Evolutionary conservation across 2,888 invertebrate genomes (phyloP).

Genomic region (Atherix ibis): DNA sequence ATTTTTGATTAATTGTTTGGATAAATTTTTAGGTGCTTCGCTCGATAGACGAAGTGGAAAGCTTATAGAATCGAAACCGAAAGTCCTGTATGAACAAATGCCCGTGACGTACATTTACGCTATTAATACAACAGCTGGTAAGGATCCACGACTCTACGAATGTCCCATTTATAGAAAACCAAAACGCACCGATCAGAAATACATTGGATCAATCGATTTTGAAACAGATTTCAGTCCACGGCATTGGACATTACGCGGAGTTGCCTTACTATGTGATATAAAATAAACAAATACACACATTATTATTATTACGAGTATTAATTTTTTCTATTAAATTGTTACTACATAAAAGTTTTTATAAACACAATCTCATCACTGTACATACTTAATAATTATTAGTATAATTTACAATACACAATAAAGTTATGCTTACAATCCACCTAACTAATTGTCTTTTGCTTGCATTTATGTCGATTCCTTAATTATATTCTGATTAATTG

Average conservation of each 20-base stretch:
- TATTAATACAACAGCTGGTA: slow-evolving; percentile 83
- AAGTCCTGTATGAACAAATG: slow-evolving; percentile 88
- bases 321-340: no score
- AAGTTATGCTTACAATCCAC: no score
- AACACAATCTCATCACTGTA: no score
- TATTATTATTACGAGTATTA: no score
- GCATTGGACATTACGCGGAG: slow-evolving; percentile 90
- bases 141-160: slow-evolving; percentile 81
- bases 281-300: slow-evolving; percentile 61
- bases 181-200: slow-evolving; percentile 84
- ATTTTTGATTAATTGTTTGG: neutral
- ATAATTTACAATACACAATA: no score
- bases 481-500: no score
- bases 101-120: slow-evolving; percentile 94
- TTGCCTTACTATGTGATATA: slow-evolving; percentile 91
- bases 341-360: no score
- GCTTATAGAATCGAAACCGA: slow-evolving; percentile 82
- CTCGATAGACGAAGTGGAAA: slow-evolving; percentile 76
- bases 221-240: slow-evolving; percentile 83
- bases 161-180: slow-evolving; percentile 96
- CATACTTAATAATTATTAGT: no score
- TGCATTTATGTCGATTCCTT: no score
- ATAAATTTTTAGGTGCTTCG: slow-evolving; percentile 45
- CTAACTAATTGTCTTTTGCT: no score
- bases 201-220: slow-evolving; percentile 88